Conservation (phyloP, 2,888 invertebrate species). For the Tyria jacobaeae region DNA sequence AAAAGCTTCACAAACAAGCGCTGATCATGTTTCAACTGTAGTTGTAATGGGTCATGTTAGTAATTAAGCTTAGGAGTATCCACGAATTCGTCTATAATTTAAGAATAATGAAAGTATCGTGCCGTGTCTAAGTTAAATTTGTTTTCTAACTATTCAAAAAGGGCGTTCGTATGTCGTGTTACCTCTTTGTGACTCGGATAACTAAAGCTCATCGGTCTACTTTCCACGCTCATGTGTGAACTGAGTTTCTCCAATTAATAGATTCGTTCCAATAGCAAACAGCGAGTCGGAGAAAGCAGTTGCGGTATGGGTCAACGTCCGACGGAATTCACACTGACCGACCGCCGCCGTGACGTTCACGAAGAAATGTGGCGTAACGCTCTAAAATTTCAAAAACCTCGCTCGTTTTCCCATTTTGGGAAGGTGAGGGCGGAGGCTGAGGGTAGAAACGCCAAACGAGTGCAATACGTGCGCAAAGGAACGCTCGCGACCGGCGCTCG, state of each 20-base stretch:
- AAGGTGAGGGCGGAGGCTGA: slow-evolving; percentile 59
- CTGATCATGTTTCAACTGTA: slow-evolving; percentile 1
- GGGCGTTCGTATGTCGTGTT: slow-evolving; percentile 42
- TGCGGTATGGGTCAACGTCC: slow-evolving; percentile 81
- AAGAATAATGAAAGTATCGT: slow-evolving; percentile 11
- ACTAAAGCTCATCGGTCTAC: slow-evolving; percentile 75
- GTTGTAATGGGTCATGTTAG: not conserved
- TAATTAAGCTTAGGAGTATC: slow-evolving; percentile 9
- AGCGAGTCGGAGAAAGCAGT: slow-evolving; percentile 83
- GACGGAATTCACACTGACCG: slow-evolving; percentile 79
- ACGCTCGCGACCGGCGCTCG: slow-evolving; percentile 41
- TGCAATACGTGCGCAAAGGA: slow-evolving; percentile 34
- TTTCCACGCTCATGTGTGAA: slow-evolving; percentile 86
- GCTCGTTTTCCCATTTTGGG: slow-evolving; percentile 73
- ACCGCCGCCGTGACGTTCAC: slow-evolving; percentile 82
- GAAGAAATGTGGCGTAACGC: slow-evolving; percentile 83
- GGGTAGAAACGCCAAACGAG: slow-evolving; percentile 31
- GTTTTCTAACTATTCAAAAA: slow-evolving; percentile 37
- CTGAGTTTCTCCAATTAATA: slow-evolving; percentile 86
- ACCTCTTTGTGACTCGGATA: slow-evolving; percentile 50
- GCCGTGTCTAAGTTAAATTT: slow-evolving; percentile 28
- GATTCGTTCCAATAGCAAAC: slow-evolving; percentile 87
- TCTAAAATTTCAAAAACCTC: slow-evolving; percentile 81
- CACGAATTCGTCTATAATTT: not conserved
- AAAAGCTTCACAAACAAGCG: not conserved